Conservation (phyloP, 92 coral and sea anemone genomes). For the Epizoanthus stellaris region DNA sequence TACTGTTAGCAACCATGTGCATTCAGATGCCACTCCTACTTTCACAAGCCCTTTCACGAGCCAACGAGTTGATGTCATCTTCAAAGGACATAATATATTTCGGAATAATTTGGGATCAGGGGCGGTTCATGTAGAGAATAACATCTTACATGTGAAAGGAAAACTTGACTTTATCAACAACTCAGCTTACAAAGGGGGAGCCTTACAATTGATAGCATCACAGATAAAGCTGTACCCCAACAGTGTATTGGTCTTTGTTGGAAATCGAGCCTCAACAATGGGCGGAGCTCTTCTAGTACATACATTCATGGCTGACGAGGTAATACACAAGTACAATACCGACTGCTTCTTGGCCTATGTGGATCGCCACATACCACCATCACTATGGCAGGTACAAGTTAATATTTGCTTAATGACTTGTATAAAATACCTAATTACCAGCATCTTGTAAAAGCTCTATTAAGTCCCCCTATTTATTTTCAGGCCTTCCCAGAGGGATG, state of each 20-base stretch:
- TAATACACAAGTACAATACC: slow-evolving; percentile 73
- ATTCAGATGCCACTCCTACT: slow-evolving; percentile 38
- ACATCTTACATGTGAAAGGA: slow-evolving; percentile 73
- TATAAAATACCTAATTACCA: too few relatives aligned
- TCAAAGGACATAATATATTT: slow-evolving; percentile 79
- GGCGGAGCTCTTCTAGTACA: slow-evolving; percentile 86
- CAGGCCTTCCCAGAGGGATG: too few relatives aligned
- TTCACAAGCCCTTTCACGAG: slow-evolving; percentile 81
- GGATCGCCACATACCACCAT: slow-evolving; percentile 56
- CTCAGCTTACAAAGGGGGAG: slow-evolving; percentile 81
- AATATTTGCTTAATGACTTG: too few relatives aligned
- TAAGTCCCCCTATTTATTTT: too few relatives aligned
- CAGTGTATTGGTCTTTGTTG: slow-evolving; percentile 72
- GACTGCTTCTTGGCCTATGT: slow-evolving; percentile 87
- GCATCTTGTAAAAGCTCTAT: too few relatives aligned
- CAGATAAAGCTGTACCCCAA: slow-evolving; percentile 80
- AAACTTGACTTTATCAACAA: slow-evolving; percentile 67
- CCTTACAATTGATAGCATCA: slow-evolving; percentile 66
- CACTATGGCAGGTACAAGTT: slow-evolving; percentile 83
- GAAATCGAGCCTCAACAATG: slow-evolving; percentile 64
- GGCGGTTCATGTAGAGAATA: slow-evolving; percentile 69
- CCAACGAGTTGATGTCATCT: slow-evolving; percentile 68
- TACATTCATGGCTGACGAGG: slow-evolving; percentile 67
- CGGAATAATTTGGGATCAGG: slow-evolving; percentile 75
- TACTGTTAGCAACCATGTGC: slow-evolving; percentile 4